Evolutionary conservation across 2,113 vertebrate genomes (phyloP).

Genomic region (Pardalotus punctatus): DNA sequence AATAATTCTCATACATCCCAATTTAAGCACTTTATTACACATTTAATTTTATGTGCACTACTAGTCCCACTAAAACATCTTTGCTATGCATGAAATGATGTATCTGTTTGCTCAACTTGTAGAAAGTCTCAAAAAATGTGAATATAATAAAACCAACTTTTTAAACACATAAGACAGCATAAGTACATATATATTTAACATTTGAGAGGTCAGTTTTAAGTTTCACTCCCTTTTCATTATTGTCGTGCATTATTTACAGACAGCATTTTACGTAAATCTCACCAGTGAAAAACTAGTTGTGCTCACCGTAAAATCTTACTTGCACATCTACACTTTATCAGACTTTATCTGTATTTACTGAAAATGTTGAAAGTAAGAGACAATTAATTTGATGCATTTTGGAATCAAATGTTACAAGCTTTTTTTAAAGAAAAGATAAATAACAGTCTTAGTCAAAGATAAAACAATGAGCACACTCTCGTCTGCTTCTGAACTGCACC

Average conservation of each 20-base stretch:
- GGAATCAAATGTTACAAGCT: neutral
- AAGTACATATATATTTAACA: neutral
- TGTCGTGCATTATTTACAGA: neutral
- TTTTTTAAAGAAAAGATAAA: neutral
- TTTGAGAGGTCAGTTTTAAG: neutral
- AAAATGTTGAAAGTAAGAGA: neutral
- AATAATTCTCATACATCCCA: neutral
- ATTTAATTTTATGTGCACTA: neutral
- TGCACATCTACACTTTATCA: neutral
- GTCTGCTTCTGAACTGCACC: neutral
- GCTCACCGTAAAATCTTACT: neutral
- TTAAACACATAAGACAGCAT: neutral
- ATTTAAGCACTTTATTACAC: neutral
- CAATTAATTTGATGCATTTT: neutral
- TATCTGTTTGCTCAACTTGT: neutral
- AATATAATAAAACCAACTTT: neutral
- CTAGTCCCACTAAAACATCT: neutral
- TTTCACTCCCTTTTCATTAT: neutral
- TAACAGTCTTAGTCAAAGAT: neutral
- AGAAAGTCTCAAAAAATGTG: neutral
- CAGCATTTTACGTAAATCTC: neutral
- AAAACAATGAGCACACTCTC: neutral
- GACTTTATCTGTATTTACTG: neutral
- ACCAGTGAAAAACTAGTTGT: neutral
- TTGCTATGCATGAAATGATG: fast-evolving